phyloP scores from a whole-genome alignment of 2,797 vertebrate genomes.

The Micromesistius poutassou region DNA sequence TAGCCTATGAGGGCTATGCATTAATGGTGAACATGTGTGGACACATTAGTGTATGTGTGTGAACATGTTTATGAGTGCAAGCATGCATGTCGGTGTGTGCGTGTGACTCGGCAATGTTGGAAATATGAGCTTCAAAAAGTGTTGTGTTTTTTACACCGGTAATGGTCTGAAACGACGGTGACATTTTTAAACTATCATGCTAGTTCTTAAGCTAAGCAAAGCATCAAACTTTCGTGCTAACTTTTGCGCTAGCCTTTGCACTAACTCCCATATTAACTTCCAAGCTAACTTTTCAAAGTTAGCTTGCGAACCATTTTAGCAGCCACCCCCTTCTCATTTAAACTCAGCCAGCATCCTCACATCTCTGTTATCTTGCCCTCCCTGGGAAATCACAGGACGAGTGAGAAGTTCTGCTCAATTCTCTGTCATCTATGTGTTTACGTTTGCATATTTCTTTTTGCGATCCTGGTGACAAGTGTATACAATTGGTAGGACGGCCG shows the following conservation, averaged over 20 bases:
- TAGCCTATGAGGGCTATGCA: not conserved
- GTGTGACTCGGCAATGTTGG: not conserved
- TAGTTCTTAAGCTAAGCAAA: not conserved
- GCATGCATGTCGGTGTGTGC: not conserved
- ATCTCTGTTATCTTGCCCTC: conserved; percentile 33
- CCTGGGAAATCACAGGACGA: conserved; percentile 42
- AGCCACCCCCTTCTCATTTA: conserved; percentile 47
- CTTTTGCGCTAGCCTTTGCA: not conserved
- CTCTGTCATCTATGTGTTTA: not conserved
- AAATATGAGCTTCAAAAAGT: not conserved
- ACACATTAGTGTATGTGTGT: not conserved
- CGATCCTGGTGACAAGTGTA: not conserved
- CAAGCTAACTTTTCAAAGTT: not conserved
- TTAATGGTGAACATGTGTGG: not conserved
- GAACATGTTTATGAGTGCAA: not conserved
- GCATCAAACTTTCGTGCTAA: not conserved
- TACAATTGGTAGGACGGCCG: not conserved
- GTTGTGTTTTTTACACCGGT: no score
- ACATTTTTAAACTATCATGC: not conserved
- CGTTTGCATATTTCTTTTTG: conserved; percentile 8
- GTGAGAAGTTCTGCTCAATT: conserved; percentile 16
- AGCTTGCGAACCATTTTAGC: not conserved
- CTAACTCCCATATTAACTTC: not conserved
- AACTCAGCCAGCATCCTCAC: conserved; percentile 26
- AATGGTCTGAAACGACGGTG: not conserved